A percentile compares a stretch with the other conserved stretches of the same genome.
These are phyloP conservation scores for Dasyprocta punctata DNA, from an alignment of 2,113 vertebrate genomes.

Conservation along the genomic window DNA sequence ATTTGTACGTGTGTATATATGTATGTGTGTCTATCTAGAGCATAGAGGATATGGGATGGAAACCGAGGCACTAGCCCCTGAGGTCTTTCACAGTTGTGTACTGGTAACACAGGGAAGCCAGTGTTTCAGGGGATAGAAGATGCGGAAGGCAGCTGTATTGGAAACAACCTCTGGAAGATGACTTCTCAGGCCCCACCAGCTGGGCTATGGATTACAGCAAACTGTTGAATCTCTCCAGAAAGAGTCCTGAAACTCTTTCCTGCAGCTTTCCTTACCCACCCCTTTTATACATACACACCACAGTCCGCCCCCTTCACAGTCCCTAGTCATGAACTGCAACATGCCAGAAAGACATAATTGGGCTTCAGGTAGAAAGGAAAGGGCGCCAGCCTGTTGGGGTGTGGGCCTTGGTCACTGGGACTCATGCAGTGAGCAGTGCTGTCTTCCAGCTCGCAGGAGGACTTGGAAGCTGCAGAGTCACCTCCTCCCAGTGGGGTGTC, in stretches of 20 bases:
- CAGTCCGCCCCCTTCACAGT: neutral
- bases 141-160: neutral
- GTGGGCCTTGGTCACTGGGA: no score
- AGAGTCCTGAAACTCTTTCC: neutral
- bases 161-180: no score
- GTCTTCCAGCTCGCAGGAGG: neutral
- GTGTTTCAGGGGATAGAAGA: neutral
- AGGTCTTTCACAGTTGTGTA: no score
- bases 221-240: neutral
- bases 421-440: no score
- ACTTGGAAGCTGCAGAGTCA: neutral
- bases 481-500: no score
- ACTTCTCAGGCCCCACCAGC: no score
- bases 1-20: neutral
- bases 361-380: no score
- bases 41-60: neutral
- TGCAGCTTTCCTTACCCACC: no score
- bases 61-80: neutral
- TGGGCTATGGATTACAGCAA: neutral
- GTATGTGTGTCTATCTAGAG: neutral
- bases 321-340: neutral
- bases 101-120: neutral
- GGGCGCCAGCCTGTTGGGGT: rapidly evolving
- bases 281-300: no score
- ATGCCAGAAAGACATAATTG: neutral